Evolutionary conservation across 2,797 vertebrate species (phyloP), one percentile per base, ranked within the genome.

Genomic region (Discoglossus pictus): DNA sequence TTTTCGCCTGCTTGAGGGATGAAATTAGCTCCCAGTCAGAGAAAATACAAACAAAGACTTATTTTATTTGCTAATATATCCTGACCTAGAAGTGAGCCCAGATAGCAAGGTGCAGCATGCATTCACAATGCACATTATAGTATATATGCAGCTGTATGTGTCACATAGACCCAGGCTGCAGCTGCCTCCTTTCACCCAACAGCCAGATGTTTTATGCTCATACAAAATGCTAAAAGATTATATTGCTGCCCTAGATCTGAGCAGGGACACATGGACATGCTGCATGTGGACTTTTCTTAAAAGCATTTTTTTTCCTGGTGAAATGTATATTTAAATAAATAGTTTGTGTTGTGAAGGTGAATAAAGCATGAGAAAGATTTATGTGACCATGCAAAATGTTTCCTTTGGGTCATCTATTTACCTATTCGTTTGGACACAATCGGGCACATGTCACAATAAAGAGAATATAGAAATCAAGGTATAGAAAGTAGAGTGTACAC

Each of bases 21-120:
- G 44, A 59, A 71, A 71, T 71, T 55, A 71, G 68, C 53, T 71
- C 52, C 25, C 61, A 71, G 53, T 35, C 61, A 64, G 61, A 64
- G 44, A 62, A 52, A 68, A 54, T 23, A 43, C 15, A 65, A 21
- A 71, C 53, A 64, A 31, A 31, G 7, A 58, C 39, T 25, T 71
- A 58, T 40, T 43, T 15, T 65, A 51, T 52, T 71, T 59, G 68
- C 36, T 36, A 23, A 46, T 50, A 35, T 40, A 64, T 52, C 61
- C 23, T 65, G 68, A 71, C 61, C 68, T 62, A 71, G 53, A 64
- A 56, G 23, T 13, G 34, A 64, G 53, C 47, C 52, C 53, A 44
- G 15, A 52, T 59, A 55, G 52, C 4, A 63, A 63, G 51, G 53
- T 23, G 24, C n/a, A 48, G 36, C 59, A 43, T 50, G 13, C 61